Percentiles rank a stretch among this genome's conserved stretches.
These are phyloP conservation scores for Ardeotis arabs DNA, from an alignment of 2,113 vertebrate genomes.

Conservation along the genomic window DNA sequence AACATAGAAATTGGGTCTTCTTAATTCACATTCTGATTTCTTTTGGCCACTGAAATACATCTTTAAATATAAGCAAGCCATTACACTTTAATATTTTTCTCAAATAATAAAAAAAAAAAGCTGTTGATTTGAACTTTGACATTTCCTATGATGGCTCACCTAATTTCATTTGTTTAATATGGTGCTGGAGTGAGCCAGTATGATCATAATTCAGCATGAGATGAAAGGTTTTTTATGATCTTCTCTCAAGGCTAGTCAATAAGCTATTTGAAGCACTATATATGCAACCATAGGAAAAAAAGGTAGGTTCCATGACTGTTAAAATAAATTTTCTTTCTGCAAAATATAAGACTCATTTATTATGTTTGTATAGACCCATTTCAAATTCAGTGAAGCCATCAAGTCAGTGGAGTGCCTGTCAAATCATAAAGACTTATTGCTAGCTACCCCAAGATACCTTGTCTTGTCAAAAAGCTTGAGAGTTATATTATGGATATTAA, in stretches of 20 bases:
- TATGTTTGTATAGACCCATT: background rate
- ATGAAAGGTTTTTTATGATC: background rate
- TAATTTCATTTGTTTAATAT: constrained; percentile 23
- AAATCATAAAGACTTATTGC: background rate
- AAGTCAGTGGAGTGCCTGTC: background rate
- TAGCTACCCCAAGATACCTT: background rate
- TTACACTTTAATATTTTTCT: background rate
- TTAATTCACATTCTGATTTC: background rate
- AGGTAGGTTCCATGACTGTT: background rate
- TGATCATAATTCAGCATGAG: background rate
- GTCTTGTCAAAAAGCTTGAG: background rate
- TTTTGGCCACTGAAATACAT: background rate
- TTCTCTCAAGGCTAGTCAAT: constrained; percentile 11
- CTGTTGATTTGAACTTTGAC: background rate
- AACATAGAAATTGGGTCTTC: background rate
- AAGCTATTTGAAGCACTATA: background rate
- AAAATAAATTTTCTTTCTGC: constrained; percentile 4
- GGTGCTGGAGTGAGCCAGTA: background rate
- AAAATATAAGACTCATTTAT: background rate
- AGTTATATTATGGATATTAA: background rate
- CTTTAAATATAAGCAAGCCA: background rate
- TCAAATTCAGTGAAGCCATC: background rate
- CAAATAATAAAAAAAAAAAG: background rate
- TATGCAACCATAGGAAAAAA: background rate
- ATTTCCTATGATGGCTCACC: background rate